Evolutionary conservation across 92 coral and sea anemone species (phyloP).

Genomic region (Porites rus): DNA sequence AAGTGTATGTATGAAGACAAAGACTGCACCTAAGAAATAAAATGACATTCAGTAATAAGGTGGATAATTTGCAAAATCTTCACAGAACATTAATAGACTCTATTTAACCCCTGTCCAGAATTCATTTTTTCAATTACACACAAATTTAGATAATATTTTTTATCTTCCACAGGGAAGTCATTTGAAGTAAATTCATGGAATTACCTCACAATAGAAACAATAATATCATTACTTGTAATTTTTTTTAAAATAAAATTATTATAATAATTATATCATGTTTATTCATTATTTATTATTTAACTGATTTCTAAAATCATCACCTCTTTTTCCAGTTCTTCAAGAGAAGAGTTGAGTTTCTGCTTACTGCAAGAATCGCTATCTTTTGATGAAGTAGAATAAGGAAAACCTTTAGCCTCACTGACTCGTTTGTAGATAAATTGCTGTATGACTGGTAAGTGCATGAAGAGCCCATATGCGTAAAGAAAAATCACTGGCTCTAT

Average conservation of each 20-base stretch:
- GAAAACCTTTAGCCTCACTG: slow-evolving; percentile 71
- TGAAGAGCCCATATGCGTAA: slow-evolving; percentile 78
- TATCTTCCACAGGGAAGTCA: no score
- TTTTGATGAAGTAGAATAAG: slow-evolving; percentile 41
- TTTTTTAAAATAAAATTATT: no score
- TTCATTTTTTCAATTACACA: no score
- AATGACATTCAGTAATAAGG: neutral
- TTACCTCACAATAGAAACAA: no score
- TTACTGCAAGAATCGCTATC: slow-evolving; percentile 47
- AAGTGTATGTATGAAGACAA: slow-evolving; percentile 72
- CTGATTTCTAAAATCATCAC: slow-evolving; percentile 13
- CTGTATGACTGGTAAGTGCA: slow-evolving; percentile 86
- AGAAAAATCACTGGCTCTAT: slow-evolving; percentile 83
- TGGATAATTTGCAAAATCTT: no score
- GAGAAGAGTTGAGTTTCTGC: slow-evolving; percentile 49
- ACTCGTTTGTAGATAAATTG: slow-evolving; percentile 78
- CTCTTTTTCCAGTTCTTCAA: slow-evolving; percentile 68
- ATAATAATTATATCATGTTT: no score
- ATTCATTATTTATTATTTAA: neutral
- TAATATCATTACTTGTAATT: no score
- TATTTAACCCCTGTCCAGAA: no score
- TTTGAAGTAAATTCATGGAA: no score
- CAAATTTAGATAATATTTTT: no score
- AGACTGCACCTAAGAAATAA: slow-evolving; percentile 71
- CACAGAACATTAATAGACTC: no score